Percentiles rank a stretch among this genome's conserved stretches.
phyloP scores from a whole-genome alignment of 1,140 invertebrate species.

The Caenorhabditis latens region DNA sequence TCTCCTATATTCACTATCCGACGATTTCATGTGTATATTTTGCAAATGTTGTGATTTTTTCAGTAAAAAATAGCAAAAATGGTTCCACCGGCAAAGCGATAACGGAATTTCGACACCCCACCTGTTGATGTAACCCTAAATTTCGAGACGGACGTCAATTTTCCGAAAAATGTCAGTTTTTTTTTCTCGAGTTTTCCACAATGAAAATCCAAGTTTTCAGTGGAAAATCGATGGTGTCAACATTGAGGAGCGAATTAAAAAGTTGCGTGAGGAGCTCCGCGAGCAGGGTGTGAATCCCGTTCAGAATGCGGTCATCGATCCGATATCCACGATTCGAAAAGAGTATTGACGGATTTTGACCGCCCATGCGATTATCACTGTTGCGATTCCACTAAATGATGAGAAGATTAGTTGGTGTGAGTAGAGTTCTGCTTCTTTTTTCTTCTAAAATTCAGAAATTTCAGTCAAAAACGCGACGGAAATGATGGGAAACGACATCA shows the following conservation, averaged over 20 bases:
- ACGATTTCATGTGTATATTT: no score
- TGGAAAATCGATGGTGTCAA: constrained; percentile 17
- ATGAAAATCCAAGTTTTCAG: background rate
- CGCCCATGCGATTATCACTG: constrained; percentile 2
- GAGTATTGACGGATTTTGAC: constrained; percentile 25
- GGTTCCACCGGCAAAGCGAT: background rate
- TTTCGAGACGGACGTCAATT: background rate
- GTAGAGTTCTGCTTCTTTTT: background rate
- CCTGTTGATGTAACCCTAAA: background rate
- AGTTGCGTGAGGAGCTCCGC: background rate
- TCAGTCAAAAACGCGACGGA: background rate
- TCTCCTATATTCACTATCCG: no score
- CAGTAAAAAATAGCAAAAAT: background rate
- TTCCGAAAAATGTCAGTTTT: background rate
- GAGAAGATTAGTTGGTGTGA: background rate
- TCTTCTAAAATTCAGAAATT: background rate
- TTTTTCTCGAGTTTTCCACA: background rate
- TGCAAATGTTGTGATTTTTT: no score
- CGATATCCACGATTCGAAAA: constrained; percentile 23
- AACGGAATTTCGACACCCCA: background rate
- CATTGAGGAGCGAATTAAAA: background rate
- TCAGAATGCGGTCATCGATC: background rate
- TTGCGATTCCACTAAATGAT: background rate
- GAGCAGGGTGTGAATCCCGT: background rate
- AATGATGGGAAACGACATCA: background rate